A percentile compares a stretch with the other conserved stretches of the same genome.
phyloP scores from a whole-genome alignment of 2,888 invertebrate genomes.

The Orthonevra nobilis region DNA sequence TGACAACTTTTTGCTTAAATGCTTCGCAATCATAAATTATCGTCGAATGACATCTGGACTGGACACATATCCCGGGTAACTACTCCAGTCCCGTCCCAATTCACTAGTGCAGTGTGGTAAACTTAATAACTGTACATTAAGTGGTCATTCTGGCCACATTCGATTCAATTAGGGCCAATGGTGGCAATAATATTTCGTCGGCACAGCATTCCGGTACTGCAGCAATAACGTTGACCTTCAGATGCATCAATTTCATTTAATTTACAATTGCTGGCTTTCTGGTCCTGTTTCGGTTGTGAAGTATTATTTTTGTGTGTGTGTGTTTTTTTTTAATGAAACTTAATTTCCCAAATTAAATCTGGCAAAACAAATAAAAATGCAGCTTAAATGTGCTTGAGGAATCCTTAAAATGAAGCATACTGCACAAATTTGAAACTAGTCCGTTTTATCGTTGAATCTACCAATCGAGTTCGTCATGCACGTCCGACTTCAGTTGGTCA shows the following conservation, averaged over 20 bases:
- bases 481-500: too few relatives aligned
- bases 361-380: too few relatives aligned
- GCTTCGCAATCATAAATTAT: conserved; percentile 63
- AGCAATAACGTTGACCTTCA: conserved; percentile 41
- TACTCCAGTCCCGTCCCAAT: background rate
- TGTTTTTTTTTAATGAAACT: background rate
- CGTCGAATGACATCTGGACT: conserved; percentile 53
- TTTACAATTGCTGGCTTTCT: conserved; percentile 19
- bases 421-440: too few relatives aligned
- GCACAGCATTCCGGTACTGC: conserved; percentile 48
- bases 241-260: conserved; percentile 44
- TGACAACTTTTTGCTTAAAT: conserved; percentile 63
- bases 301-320: conserved; percentile 14
- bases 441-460: too few relatives aligned
- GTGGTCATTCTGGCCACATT: conserved; percentile 56
- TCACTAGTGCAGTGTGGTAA: background rate
- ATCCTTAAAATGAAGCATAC: too few relatives aligned
- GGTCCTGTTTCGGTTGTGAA: background rate
- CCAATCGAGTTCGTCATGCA: too few relatives aligned
- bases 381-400: too few relatives aligned
- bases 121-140: conserved; percentile 61
- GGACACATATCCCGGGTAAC: conserved; percentile 47
- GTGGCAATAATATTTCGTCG: conserved; percentile 48
- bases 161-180: conserved; percentile 50
- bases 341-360: too few relatives aligned